These are phyloP conservation scores for Hemiscyllium ocellatum DNA, from an alignment of 2,113 vertebrate species.

Conservation along the genomic window DNA sequence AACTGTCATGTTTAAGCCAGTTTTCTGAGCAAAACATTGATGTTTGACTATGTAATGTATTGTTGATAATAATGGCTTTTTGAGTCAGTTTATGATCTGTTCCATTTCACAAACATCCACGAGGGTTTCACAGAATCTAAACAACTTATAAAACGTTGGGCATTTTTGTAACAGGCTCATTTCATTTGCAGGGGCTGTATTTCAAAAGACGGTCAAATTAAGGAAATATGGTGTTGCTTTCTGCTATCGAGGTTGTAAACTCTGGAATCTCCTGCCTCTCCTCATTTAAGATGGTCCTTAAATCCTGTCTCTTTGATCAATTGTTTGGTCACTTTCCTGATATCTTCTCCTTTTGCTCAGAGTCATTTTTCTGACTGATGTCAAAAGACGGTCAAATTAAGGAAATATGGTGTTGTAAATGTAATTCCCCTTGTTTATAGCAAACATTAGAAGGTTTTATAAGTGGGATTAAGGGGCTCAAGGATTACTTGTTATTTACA, in stretches of 20 bases:
- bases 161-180: neutral
- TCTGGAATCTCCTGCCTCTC: too few species aligned
- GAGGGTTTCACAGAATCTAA: neutral
- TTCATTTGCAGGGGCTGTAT: neutral
- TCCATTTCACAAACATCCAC: neutral
- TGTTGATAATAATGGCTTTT: neutral
- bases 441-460: neutral
- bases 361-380: too few species aligned
- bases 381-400: too few species aligned
- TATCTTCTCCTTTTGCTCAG: too few species aligned
- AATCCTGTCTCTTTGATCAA: too few species aligned
- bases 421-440: neutral
- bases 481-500: neutral
- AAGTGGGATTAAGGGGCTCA: neutral
- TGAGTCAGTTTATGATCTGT: neutral
- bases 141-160: neutral
- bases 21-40: neutral
- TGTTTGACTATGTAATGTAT: neutral
- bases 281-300: too few species aligned
- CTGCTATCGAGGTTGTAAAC: too few species aligned
- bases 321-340: too few species aligned
- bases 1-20: neutral
- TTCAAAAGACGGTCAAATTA: neutral
- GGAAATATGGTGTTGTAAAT: neutral
- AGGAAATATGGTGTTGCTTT: neutral